Conservation (phyloP, 2,113 vertebrate species). For the Ondatra zibethicus region DNA sequence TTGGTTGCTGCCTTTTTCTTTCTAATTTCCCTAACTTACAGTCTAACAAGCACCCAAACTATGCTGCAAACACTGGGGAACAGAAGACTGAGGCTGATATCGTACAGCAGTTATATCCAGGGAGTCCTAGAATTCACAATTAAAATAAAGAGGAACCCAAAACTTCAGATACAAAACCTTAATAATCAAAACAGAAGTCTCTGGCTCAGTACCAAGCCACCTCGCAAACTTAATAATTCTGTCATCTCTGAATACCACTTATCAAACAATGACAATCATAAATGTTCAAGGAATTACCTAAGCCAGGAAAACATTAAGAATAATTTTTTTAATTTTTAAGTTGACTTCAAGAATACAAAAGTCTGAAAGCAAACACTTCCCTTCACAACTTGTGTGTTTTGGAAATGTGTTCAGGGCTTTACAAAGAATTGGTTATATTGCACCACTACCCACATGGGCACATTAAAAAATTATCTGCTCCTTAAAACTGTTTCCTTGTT, state of each 20-base stretch:
- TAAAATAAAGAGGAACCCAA: constrained; percentile 45
- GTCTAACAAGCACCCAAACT: constrained; percentile 29
- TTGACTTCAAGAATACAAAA: constrained; percentile 47
- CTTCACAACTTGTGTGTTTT: constrained; percentile 48
- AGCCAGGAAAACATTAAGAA: constrained; percentile 9
- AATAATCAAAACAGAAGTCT: constrained; percentile 21
- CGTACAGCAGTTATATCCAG: constrained; percentile 22
- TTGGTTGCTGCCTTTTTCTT: neutral
- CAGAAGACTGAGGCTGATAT: neutral
- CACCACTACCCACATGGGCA: neutral
- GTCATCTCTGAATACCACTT: constrained; percentile 52
- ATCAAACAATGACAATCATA: constrained; percentile 43
- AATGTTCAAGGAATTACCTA: constrained; percentile 53
- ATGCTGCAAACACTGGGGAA: constrained; percentile 33
- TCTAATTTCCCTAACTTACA: constrained; percentile 34
- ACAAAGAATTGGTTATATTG: neutral
- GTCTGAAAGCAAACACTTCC: constrained; percentile 52
- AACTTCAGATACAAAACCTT: constrained; percentile 26
- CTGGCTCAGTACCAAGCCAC: neutral
- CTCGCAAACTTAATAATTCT: constrained; percentile 34
- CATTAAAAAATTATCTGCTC: constrained; percentile 29
- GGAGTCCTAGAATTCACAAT: constrained; percentile 20
- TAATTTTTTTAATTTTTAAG: neutral
- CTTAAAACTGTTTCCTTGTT: constrained; percentile 42
- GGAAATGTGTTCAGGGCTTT: constrained; percentile 35